Conservation (phyloP, 2,797 vertebrate genomes). For the Picus viridis region DNA sequence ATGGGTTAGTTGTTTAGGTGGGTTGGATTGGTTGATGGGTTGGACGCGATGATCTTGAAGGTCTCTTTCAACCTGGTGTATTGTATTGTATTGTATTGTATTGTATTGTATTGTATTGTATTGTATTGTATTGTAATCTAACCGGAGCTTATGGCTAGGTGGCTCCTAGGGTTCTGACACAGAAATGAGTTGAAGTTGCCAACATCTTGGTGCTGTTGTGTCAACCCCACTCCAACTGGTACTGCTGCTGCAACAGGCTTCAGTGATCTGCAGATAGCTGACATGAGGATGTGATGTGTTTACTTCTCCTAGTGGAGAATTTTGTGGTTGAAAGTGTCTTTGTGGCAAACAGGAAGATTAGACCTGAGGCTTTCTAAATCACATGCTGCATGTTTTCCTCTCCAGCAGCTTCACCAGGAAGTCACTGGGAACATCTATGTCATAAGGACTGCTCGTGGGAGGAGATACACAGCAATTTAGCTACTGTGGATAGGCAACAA, state of each 20-base stretch:
- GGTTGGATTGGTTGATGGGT: too few species aligned
- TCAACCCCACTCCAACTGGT: neutral
- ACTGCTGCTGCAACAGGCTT: neutral
- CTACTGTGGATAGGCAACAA: neutral
- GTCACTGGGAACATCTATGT: neutral
- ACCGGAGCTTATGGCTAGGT: neutral
- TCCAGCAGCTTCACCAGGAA: neutral
- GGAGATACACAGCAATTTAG: neutral
- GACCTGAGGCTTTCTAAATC: neutral
- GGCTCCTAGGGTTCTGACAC: neutral
- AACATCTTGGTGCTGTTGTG: neutral
- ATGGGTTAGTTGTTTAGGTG: too few species aligned
- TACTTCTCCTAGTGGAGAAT: neutral
- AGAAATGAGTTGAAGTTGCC: neutral
- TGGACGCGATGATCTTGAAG: too few species aligned
- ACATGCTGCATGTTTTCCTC: neutral
- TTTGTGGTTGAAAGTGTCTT: neutral
- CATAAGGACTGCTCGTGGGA: neutral
- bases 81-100: too few species aligned
- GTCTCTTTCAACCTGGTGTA: too few species aligned
- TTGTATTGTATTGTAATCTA: too few species aligned
- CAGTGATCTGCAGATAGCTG: neutral
- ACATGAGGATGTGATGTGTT: neutral
- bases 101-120: too few species aligned
- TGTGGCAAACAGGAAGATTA: neutral